Conservation (phyloP, 2,888 invertebrate genomes). For the Erebia ligea region DNA sequence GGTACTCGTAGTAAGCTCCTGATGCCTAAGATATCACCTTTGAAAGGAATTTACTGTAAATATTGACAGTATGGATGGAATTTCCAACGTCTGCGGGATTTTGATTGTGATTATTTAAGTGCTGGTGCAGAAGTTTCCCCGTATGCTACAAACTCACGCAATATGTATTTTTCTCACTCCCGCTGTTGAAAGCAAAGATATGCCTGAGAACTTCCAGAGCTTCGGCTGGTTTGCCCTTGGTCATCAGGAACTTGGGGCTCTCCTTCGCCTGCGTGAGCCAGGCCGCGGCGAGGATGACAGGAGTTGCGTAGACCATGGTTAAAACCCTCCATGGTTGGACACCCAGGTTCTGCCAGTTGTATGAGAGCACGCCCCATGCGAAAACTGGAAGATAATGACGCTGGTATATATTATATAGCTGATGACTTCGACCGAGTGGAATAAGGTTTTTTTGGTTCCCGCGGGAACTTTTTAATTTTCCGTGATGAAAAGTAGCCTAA, state of each 20-base stretch:
- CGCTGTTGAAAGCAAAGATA: constrained; percentile 62
- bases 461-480: too few species aligned
- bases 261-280: constrained; percentile 82
- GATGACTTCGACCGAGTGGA: too few species aligned
- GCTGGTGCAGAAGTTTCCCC: too few species aligned
- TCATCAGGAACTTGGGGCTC: constrained; percentile 90
- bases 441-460: too few species aligned
- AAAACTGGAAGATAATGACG: constrained; percentile 68
- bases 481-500: too few species aligned
- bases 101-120: too few species aligned
- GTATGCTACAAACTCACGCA: constrained; percentile 52
- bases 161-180: constrained; percentile 55
- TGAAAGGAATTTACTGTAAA: too few species aligned
- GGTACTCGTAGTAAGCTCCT: too few species aligned
- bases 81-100: too few species aligned
- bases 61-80: too few species aligned
- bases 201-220: constrained; percentile 77
- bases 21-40: too few species aligned
- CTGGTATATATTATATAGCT: background rate
- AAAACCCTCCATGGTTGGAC: constrained; percentile 90
- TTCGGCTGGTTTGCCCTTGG: constrained; percentile 82
- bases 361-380: constrained; percentile 87
- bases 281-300: constrained; percentile 77
- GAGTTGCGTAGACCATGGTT: constrained; percentile 84
- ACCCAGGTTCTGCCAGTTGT: constrained; percentile 61